Evolutionary conservation across 2,888 invertebrate species (phyloP), one percentile per base, ranked within the genome.

Genomic region (Melinaea marsaeus): DNA sequence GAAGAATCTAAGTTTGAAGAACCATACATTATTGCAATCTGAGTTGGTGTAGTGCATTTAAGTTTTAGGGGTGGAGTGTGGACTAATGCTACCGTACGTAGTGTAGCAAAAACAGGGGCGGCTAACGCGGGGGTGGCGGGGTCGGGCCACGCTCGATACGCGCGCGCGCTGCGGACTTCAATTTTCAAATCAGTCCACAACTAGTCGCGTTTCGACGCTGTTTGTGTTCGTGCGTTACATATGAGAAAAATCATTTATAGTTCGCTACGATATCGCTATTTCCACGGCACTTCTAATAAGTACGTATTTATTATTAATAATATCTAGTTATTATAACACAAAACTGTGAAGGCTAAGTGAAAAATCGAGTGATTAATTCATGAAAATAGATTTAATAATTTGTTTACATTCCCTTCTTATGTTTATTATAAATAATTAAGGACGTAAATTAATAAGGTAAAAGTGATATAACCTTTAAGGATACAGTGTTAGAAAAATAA

Each of bases 71-170:
- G 69, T 69, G 64, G 65, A 64, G 57, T 66, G 61, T 63, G 63
- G 60, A 47, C 59, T 61, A 63, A 60, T 60, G 61, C 46, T 61
- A 68, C 60, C 60, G 64, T 62, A 58, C 65, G 68, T 70, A 68
- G 68, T 76, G 75, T 77, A 79, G 79, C 78, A 77, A 80, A 81
- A 82, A 71, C 74, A 71, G 77, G 78, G 85, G 83, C 81, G 80
- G 80, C 73, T 71, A 74, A 71, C 69, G 83, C 80, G 83, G 80
- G 86, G 84, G 84, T 77, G 83, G 79, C 72, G 74, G 74, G 72
- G 79, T 71, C 79, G 80, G 81, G 81, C 81, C 78, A 78, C 88
- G 88, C 79, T 89, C 89, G 81, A 90, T 89, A 88, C 87, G 88
- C 89, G 89, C 89, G 87, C 89, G 90, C 90, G 87, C 88, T 76